Evolutionary conservation across 2,888 invertebrate genomes (phyloP).

Genomic region (Aquatica leii): DNA sequence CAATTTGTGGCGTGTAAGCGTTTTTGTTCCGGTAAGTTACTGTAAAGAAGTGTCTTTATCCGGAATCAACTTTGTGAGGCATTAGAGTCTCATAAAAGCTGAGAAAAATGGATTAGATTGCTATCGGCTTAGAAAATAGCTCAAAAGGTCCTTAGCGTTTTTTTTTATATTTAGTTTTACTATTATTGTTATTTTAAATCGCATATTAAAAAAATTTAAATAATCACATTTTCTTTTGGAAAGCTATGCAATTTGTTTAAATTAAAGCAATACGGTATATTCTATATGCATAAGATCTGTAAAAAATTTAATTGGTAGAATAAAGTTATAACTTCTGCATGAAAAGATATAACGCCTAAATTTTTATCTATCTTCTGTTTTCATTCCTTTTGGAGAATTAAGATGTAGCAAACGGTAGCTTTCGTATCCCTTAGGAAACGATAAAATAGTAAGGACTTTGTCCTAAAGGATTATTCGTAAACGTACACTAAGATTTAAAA

Average conservation of each 20-base stretch:
- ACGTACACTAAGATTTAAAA: conserved; percentile 5
- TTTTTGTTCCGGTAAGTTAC: conserved; percentile 14
- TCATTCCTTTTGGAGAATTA: conserved; percentile 15
- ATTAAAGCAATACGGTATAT: background rate
- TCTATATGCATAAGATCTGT: no score
- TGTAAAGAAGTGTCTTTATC: conserved; percentile 17
- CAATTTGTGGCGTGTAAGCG: conserved; percentile 11
- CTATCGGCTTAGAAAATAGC: conserved; percentile 14
- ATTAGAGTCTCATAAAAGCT: conserved; percentile 20
- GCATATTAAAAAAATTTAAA: background rate
- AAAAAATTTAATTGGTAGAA: conserved; percentile 6
- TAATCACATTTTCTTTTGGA: background rate
- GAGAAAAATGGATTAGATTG: conserved; percentile 17
- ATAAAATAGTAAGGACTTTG: conserved; percentile 13
- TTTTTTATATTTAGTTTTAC: background rate
- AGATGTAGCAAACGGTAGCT: conserved; percentile 8
- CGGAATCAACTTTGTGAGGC: conserved; percentile 16
- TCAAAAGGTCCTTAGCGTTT: conserved; percentile 2
- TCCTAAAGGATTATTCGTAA: conserved; percentile 13
- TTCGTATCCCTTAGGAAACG: conserved; percentile 12
- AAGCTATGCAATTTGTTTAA: background rate
- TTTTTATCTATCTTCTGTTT: conserved; percentile 9
- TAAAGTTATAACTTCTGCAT: conserved; percentile 9
- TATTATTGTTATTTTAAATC: background rate
- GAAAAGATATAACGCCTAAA: background rate